Base-by-base conservation (phyloP, 2,888 invertebrate genomes). In the Papilio elwesi region DNA sequence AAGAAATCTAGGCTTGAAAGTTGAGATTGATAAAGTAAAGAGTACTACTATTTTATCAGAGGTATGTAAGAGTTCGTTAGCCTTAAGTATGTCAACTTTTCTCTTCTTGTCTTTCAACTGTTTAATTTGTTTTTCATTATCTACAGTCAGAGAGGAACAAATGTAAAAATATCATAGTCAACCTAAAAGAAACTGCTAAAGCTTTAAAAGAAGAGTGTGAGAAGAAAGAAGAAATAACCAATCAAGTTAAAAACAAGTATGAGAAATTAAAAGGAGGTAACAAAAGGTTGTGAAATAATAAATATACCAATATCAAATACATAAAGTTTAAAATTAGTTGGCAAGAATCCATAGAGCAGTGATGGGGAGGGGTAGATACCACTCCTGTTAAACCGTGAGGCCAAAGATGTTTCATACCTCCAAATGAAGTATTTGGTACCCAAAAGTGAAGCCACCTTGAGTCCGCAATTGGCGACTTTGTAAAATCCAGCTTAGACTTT, bases 161-260 rank as follows among this genome's bases (percentile, higher is more conserved):
- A 72, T 92, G 89, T 76, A 87, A 85, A 73, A 90, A 86, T 73
- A 85, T 84, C 65, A 80, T 93, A n/a, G 79, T 79, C 6, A 78
- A 79, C 43, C 79, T 93, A 70, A 93, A 92, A 84, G 87, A 88
- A 63, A 85, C 83, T 74, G 91, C 91, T 38, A 92, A 88, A 79
- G 78, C 82, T 38, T 83, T 94, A 79, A 92, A 90, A 84, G 90
- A 91, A 66, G 93, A 94, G 79, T 89, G 87, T 83, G 87, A 88
- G 49, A 88, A 84, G 65, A 95, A 96, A 84, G 95, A 95, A 83
- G 94, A 95, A 82, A 86, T 95, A 65, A 94, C 94, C 76, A 94
- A 95, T 74, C 95, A 96, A 81, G 85, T 96, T 75, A 89, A 94
- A 77, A 90, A 93, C 38, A 96, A 95, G 79, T 95, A 95, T 84